phyloP scores from a whole-genome alignment of 2,113 vertebrate species.

The Antechinus flavipes region DNA sequence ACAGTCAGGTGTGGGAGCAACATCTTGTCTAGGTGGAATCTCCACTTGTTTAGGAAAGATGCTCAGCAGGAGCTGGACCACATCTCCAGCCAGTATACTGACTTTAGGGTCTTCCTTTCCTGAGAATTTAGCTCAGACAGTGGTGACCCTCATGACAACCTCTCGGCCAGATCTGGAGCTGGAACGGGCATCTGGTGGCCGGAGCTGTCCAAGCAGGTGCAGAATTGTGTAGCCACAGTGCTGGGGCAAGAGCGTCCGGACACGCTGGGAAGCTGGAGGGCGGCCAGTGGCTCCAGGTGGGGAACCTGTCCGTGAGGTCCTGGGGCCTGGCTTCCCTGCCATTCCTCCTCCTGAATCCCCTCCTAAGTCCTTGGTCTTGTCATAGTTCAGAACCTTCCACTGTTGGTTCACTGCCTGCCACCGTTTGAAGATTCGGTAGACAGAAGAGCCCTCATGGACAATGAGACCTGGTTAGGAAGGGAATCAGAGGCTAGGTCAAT shows the following conservation, averaged over 20 bases:
- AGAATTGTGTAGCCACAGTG: constrained; percentile 96
- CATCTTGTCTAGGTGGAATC: constrained; percentile 53
- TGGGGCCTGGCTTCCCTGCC: constrained; percentile 83
- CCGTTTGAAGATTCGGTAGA: constrained; percentile 95
- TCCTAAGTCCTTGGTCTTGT: constrained; percentile 94
- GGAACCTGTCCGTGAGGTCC: constrained; percentile 88
- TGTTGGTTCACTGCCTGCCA: constrained; percentile 98
- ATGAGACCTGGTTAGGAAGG: constrained; percentile 88
- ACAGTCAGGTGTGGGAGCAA: constrained; percentile 47
- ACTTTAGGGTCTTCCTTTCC: constrained; percentile 54
- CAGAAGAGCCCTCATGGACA: constrained; percentile 95
- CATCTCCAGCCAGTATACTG: constrained; percentile 41
- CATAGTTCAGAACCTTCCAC: constrained; percentile 97
- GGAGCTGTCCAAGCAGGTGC: constrained; percentile 94
- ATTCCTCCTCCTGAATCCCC: constrained; percentile 89
- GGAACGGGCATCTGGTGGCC: constrained; percentile 91
- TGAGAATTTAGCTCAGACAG: constrained; percentile 85
- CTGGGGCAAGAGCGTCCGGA: constrained; percentile 96
- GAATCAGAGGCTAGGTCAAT: constrained; percentile 58
- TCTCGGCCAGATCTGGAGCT: constrained; percentile 90
- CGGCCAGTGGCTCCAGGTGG: constrained; percentile 85
- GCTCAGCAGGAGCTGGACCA: constrained; percentile 40
- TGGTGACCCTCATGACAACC: constrained; percentile 97
- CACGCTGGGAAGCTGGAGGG: constrained; percentile 88
- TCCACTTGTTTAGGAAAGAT: constrained; percentile 35